These are phyloP conservation scores for Harlomillsia oculata DNA, from an alignment of 1,140 invertebrate genomes.

Conservation along the genomic window DNA sequence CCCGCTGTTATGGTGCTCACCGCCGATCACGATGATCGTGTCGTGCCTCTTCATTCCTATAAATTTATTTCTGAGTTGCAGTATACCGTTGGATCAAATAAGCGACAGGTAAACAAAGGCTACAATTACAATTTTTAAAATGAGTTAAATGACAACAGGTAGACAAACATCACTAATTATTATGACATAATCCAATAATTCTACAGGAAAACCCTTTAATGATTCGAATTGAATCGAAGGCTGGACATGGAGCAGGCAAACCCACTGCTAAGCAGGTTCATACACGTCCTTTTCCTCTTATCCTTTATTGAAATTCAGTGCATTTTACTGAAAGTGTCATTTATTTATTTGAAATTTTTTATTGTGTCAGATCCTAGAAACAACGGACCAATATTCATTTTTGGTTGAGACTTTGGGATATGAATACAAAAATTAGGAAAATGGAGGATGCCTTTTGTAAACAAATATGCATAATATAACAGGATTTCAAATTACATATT, in stretches of 20 bases:
- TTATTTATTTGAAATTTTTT: constrained; percentile 39
- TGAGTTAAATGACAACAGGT: not conserved
- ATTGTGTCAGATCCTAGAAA: constrained; percentile 66
- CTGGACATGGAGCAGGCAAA: constrained; percentile 92
- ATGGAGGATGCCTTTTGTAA: too few relatives aligned
- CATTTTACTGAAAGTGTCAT: not conserved
- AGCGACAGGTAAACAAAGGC: constrained; percentile 39
- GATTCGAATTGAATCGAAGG: constrained; percentile 82
- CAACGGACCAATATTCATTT: constrained; percentile 77
- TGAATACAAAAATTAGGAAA: too few relatives aligned
- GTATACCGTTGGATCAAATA: constrained; percentile 41
- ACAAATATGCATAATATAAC: too few relatives aligned
- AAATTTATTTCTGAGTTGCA: constrained; percentile 58
- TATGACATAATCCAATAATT: constrained; percentile 24
- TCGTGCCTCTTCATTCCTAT: constrained; percentile 53
- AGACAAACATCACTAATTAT: too few relatives aligned
- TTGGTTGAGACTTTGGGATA: constrained; percentile 61
- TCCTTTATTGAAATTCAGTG: not conserved
- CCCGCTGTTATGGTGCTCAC: constrained; percentile 52
- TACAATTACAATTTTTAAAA: not conserved
- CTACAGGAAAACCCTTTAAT: constrained; percentile 74
- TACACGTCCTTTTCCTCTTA: not conserved
- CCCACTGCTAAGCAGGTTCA: constrained; percentile 27
- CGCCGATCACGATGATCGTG: constrained; percentile 49
- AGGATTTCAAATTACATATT: too few relatives aligned